Conservation (phyloP, 2,113 vertebrate species). For the Myrmophylax atrothorax region DNA sequence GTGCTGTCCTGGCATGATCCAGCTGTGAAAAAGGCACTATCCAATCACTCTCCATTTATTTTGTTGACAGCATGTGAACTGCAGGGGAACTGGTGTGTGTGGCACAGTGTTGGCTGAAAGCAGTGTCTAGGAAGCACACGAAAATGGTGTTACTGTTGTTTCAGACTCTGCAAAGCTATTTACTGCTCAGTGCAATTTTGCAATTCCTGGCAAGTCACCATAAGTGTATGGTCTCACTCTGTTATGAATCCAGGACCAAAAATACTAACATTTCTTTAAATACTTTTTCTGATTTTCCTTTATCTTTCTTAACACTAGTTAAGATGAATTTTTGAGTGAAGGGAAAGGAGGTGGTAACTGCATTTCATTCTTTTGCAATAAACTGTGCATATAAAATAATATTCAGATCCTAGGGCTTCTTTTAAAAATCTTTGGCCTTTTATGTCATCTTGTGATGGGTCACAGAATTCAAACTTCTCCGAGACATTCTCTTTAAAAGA, state of each 20-base stretch:
- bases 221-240: constrained; percentile 2
- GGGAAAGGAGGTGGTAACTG: background rate
- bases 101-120: background rate
- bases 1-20: background rate
- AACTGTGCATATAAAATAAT: background rate
- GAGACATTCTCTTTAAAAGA: background rate
- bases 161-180: background rate
- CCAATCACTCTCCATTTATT: background rate
- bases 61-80: background rate
- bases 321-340: constrained; percentile 44
- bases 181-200: background rate
- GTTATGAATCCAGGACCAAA: background rate
- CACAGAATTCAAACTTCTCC: background rate
- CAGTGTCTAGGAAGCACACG: background rate
- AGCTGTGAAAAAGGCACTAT: background rate
- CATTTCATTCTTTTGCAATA: background rate
- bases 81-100: background rate
- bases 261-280: constrained; percentile 8
- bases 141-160: background rate
- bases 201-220: constrained; percentile 28
- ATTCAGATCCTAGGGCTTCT: background rate
- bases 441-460: background rate
- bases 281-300: background rate
- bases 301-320: background rate
- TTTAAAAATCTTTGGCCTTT: background rate